These are phyloP conservation scores for Nerophis ophidion DNA, from an alignment of 2,113 vertebrate species.

Conservation along the genomic window DNA sequence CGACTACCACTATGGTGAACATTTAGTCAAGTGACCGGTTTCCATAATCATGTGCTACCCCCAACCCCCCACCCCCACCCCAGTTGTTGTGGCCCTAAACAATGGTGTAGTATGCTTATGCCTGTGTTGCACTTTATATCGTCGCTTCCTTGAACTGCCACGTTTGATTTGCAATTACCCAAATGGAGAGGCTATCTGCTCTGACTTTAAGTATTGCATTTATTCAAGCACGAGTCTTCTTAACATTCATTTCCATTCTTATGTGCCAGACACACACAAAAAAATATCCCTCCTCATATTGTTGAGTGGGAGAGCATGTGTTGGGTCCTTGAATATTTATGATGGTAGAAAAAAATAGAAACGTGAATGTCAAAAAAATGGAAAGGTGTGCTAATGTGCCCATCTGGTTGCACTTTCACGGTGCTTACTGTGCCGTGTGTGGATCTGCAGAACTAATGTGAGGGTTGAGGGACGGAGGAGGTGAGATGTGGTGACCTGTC, in stretches of 20 bases:
- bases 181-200: not conserved
- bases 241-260: slow-evolving; percentile 39
- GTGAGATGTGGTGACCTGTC: slow-evolving; percentile 45
- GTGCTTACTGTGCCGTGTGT: slow-evolving; percentile 53
- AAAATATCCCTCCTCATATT: slow-evolving; percentile 34
- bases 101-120: no score
- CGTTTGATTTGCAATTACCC: slow-evolving; percentile 48
- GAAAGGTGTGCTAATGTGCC: slow-evolving; percentile 63
- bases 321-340: slow-evolving; percentile 66
- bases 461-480: slow-evolving; percentile 37
- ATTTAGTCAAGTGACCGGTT: no score
- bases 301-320: slow-evolving; percentile 54
- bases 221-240: slow-evolving; percentile 52
- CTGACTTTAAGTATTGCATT: slow-evolving; percentile 56
- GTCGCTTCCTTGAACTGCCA: slow-evolving; percentile 36
- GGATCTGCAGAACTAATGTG: slow-evolving; percentile 65
- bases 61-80: no score
- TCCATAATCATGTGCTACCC: no score
- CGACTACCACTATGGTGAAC: no score
- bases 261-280: slow-evolving; percentile 26
- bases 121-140: slow-evolving; percentile 46
- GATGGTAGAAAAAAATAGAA: slow-evolving; percentile 27
- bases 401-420: slow-evolving; percentile 73
- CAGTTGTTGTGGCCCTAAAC: no score
- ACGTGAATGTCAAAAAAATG: slow-evolving; percentile 51